Evolutionary conservation across 2,113 vertebrate species (phyloP).

Genomic region (Daphoenositta chrysoptera): DNA sequence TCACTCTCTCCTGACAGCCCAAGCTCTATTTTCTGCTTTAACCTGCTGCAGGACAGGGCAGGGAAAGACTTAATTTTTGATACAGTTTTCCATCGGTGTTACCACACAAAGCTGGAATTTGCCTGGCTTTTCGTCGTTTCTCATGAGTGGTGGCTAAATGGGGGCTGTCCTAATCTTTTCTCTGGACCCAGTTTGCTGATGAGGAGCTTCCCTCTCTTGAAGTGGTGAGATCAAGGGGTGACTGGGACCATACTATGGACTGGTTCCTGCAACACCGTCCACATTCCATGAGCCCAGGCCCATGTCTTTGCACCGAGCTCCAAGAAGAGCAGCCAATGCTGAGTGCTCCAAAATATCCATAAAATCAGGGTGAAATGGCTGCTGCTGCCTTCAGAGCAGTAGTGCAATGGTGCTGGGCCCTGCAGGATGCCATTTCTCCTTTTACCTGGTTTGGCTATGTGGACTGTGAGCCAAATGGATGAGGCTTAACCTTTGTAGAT

Average conservation of each 20-base stretch:
- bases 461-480: neutral
- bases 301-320: accelerated
- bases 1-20: neutral
- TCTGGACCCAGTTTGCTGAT: accelerated
- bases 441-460: accelerated
- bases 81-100: neutral
- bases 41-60: neutral
- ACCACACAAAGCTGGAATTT: neutral
- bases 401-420: accelerated
- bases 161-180: neutral
- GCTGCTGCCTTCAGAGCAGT: neutral
- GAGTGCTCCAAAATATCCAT: neutral
- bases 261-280: neutral
- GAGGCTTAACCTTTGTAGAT: neutral
- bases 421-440: neutral
- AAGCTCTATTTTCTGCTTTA: neutral
- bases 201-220: neutral
- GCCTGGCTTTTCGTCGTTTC: neutral
- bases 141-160: accelerated
- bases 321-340: accelerated
- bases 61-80: neutral
- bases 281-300: neutral
- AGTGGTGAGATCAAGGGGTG: accelerated
- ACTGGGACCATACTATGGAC: too few species aligned
- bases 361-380: neutral